Conservation (phyloP, 2,888 invertebrate species). For the Eumacrocentrus americanus region DNA sequence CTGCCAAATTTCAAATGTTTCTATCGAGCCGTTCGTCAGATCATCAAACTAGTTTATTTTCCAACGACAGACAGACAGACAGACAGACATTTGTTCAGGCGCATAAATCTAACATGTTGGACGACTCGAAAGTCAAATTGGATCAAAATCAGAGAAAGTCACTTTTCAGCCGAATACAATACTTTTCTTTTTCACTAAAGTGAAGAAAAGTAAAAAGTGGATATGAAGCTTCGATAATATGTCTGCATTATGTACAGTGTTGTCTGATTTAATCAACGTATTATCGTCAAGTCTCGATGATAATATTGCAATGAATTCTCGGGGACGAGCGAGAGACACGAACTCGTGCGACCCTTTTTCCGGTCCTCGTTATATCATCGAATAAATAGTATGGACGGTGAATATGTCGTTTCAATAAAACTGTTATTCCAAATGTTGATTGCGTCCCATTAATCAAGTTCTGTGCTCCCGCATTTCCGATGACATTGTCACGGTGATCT, state of each 20-base stretch:
- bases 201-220: too few species aligned
- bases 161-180: too few species aligned
- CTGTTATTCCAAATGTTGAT: conserved; percentile 36
- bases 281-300: not conserved
- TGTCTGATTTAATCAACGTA: not conserved
- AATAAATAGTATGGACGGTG: conserved; percentile 21
- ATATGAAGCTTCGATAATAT: not conserved
- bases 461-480: conserved; percentile 31
- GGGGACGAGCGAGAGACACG: conserved; percentile 6
- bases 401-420: conserved; percentile 32
- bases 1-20: too few species aligned
- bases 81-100: too few species aligned
- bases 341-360: conserved; percentile 22
- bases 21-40: too few species aligned
- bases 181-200: too few species aligned
- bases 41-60: too few species aligned
- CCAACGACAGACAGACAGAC: too few species aligned
- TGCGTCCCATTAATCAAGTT: conserved; percentile 13
- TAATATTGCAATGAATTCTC: not conserved
- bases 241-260: not conserved
- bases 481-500: conserved; percentile 34
- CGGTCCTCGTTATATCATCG: conserved; percentile 24
- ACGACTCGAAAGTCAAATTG: too few species aligned
- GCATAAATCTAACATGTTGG: too few species aligned
- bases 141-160: too few species aligned